Conservation (phyloP, 2,113 vertebrate species). For the Callospermophilus lateralis region DNA sequence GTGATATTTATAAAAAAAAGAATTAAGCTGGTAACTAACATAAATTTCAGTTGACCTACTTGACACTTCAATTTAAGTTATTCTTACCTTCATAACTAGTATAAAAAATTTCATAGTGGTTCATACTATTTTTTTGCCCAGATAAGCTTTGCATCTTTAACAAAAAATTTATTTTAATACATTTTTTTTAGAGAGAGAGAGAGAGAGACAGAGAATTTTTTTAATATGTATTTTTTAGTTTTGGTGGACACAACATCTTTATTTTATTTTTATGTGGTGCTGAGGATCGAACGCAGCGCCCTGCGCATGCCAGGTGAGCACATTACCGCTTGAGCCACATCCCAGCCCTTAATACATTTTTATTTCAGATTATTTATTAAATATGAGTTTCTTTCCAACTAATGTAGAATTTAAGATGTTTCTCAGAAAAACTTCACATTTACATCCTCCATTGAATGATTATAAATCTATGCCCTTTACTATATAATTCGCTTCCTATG, state of each 20-base stretch:
- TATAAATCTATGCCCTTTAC: not conserved
- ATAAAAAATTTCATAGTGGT: not conserved
- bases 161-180: not conserved
- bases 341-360: not conserved
- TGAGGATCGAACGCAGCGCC: too few relatives aligned
- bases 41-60: conserved; percentile 38
- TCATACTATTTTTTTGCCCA: not conserved
- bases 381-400: not conserved
- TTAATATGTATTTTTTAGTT: too few relatives aligned
- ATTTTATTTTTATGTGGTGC: too few relatives aligned
- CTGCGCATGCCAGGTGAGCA: too few relatives aligned
- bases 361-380: conserved; percentile 12
- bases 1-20: conserved; percentile 23
- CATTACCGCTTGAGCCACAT: too few relatives aligned
- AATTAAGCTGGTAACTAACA: conserved; percentile 26
- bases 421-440: not conserved
- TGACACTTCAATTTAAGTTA: conserved; percentile 52
- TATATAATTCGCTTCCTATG: not conserved
- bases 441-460: not conserved
- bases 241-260: too few relatives aligned
- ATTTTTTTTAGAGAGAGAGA: not conserved
- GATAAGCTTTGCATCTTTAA: not conserved
- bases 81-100: conserved; percentile 34
- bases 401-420: not conserved
- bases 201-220: too few relatives aligned